Conservation (phyloP, 1,140 invertebrate species). For the Drosophila melanica region DNA sequence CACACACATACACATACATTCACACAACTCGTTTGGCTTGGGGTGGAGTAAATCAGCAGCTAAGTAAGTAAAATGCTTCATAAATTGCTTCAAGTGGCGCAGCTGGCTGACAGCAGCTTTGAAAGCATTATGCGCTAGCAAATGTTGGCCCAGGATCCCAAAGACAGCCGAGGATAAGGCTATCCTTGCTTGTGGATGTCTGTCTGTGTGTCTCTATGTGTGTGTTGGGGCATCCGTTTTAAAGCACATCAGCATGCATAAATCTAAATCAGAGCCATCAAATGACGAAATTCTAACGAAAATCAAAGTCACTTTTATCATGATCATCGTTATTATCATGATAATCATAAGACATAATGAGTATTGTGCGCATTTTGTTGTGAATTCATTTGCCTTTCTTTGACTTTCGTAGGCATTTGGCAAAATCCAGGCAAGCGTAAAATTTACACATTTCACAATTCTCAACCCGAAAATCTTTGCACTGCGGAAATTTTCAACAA, state of each 20-base stretch:
- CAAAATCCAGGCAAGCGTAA: conserved; percentile 53
- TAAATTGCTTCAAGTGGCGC: conserved; percentile 78
- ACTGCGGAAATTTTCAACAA: conserved; percentile 59
- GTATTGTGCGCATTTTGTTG: conserved; percentile 25
- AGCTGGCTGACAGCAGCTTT: conserved; percentile 69
- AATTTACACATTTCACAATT: conserved; percentile 52
- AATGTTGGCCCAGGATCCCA: conserved; percentile 44
- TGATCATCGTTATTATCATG: conserved; percentile 30
- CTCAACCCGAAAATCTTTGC: conserved; percentile 44
- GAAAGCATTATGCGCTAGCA: conserved; percentile 49
- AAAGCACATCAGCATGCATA: conserved; percentile 66
- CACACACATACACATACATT: background rate
- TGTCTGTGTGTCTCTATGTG: conserved; percentile 22
- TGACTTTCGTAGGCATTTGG: conserved; percentile 21
- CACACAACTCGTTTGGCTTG: conserved; percentile 24
- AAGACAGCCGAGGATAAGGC: conserved; percentile 35
- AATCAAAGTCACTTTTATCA: conserved; percentile 65
- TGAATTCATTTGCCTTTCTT: conserved; percentile 26
- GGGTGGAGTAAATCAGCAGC: conserved; percentile 73
- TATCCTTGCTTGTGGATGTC: conserved; percentile 9
- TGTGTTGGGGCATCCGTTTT: conserved; percentile 50
- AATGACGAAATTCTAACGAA: conserved; percentile 66
- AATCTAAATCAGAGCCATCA: conserved; percentile 64
- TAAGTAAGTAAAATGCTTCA: conserved; percentile 82
- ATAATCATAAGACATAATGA: conserved; percentile 24